These are phyloP conservation scores for Psylliodes chrysocephalus DNA, from an alignment of 2,888 invertebrate genomes.

Conservation along the genomic window DNA sequence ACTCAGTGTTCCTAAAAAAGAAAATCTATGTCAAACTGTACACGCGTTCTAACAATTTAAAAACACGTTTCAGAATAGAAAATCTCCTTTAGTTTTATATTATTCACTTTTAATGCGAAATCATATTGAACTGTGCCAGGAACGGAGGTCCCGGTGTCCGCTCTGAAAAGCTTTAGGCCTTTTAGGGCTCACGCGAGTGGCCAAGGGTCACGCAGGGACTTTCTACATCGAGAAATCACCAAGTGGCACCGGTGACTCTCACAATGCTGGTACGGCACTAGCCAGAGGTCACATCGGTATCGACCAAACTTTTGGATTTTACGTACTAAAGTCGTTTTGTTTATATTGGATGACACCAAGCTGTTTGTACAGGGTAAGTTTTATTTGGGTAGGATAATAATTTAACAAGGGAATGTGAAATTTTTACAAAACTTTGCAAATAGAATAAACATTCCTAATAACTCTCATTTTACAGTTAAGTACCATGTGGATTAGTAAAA, in stretches of 20 bases:
- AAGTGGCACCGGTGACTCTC: slow-evolving; percentile 20
- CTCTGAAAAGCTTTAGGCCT: slow-evolving; percentile 6
- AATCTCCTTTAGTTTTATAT: slow-evolving; percentile 14
- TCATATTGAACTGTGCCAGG: slow-evolving; percentile 52
- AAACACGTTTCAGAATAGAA: slow-evolving; percentile 2
- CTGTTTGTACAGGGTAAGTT: too few species aligned
- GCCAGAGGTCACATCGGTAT: slow-evolving; percentile 64
- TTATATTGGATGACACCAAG: slow-evolving; percentile 2
- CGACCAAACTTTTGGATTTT: slow-evolving; percentile 56
- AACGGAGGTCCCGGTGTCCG: slow-evolving; percentile 48
- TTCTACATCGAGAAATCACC: slow-evolving; percentile 30
- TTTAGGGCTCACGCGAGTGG: slow-evolving; percentile 60
- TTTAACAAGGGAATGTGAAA: too few species aligned
- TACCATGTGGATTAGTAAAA: too few species aligned
- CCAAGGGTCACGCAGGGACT: slow-evolving; percentile 60
- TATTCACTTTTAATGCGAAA: slow-evolving; percentile 17
- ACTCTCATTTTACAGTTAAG: too few species aligned
- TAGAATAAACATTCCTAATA: too few species aligned
- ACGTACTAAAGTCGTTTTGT: slow-evolving; percentile 1
- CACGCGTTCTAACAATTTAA: background rate
- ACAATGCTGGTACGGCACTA: slow-evolving; percentile 61
- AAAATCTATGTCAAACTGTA: too few species aligned
- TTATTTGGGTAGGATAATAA: too few species aligned
- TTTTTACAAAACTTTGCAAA: too few species aligned
- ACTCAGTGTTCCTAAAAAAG: too few species aligned